Percentiles rank a stretch among this genome's conserved stretches.
These are phyloP conservation scores for Cydia fagiglandana DNA, from an alignment of 1,140 invertebrate genomes.

Conservation along the genomic window DNA sequence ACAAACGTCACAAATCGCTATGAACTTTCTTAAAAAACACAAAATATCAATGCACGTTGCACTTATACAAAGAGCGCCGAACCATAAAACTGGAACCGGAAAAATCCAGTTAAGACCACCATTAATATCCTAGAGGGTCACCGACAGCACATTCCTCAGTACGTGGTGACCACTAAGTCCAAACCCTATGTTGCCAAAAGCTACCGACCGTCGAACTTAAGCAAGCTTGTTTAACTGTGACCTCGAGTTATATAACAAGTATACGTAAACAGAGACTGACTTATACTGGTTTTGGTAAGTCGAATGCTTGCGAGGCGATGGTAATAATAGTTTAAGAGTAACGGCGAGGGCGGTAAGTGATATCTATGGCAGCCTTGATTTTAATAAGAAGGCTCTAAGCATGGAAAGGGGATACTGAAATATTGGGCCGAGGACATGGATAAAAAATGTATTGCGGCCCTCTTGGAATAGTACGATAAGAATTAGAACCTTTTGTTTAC, in stretches of 20 bases:
- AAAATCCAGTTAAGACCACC: slow-evolving; percentile 15
- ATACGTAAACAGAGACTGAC: background rate
- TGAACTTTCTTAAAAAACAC: background rate
- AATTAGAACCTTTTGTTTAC: background rate
- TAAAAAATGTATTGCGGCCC: background rate
- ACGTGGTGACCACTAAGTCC: slow-evolving; percentile 28
- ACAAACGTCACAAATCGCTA: background rate
- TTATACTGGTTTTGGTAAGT: background rate
- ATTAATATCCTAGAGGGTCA: slow-evolving; percentile 24
- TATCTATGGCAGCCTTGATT: slow-evolving; percentile 24
- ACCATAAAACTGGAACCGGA: background rate
- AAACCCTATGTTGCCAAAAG: background rate
- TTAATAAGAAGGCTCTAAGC: slow-evolving; percentile 29
- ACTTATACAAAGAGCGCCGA: background rate
- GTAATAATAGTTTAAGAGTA: background rate
- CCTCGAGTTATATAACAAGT: background rate
- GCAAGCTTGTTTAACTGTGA: background rate
- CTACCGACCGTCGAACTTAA: background rate
- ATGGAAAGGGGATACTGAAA: slow-evolving; percentile 19
- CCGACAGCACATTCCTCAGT: slow-evolving; percentile 4
- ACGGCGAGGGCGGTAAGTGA: slow-evolving; percentile 16
- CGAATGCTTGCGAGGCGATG: background rate
- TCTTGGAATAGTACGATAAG: background rate
- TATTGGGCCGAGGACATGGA: background rate
- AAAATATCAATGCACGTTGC: slow-evolving; percentile 18